phyloP scores from a whole-genome alignment of 2,888 invertebrate species.

The Allygus modestus region DNA sequence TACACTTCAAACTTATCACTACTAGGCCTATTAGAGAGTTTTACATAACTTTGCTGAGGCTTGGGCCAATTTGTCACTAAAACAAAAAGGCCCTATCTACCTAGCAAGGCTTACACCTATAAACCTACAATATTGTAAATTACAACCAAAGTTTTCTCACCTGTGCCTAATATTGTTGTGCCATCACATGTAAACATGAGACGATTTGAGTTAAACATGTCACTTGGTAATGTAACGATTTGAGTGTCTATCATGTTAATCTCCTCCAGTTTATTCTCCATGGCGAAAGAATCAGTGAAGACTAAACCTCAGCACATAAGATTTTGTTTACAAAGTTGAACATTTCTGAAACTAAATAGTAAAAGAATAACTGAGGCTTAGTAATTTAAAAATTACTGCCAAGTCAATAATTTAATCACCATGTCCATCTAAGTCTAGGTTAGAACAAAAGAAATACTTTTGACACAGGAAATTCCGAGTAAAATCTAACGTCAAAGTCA shows the following conservation, averaged over 20 bases:
- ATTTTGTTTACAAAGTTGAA: neutral
- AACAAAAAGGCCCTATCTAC: too few species aligned
- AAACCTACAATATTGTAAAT: too few species aligned
- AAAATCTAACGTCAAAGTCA: too few species aligned
- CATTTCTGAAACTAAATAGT: neutral
- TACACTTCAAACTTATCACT: too few species aligned
- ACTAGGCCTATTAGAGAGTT: too few species aligned
- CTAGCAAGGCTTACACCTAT: too few species aligned
- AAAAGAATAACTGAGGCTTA: neutral
- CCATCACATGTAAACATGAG: constrained; percentile 54
- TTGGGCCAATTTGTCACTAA: too few species aligned
- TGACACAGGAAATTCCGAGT: neutral
- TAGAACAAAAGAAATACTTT: neutral
- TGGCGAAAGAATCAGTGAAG: neutral
- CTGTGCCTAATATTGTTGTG: constrained; percentile 51
- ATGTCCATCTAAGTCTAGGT: neutral
- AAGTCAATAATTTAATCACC: neutral
- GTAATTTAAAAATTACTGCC: neutral
- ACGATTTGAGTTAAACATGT: constrained; percentile 44
- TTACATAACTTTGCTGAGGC: too few species aligned
- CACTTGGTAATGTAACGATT: constrained; percentile 55
- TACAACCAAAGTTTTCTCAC: constrained; percentile 7
- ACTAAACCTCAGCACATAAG: neutral
- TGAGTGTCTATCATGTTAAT: constrained; percentile 59
- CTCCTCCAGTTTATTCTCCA: constrained; percentile 65